Evolutionary conservation across 2,113 vertebrate species (phyloP).

Genomic region (Tilapia sparmanii): DNA sequence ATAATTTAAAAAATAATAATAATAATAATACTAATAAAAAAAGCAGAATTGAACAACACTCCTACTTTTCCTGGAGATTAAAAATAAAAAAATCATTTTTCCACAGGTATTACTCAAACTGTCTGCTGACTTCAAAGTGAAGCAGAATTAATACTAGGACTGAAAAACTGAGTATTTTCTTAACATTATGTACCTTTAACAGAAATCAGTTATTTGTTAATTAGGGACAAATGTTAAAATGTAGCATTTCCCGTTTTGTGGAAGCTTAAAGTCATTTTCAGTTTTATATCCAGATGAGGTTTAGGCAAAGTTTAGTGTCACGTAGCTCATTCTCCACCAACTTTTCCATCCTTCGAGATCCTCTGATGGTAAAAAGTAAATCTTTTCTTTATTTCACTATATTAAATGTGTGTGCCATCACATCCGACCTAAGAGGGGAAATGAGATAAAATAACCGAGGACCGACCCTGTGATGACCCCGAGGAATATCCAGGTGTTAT

Average conservation of each 20-base stretch:
- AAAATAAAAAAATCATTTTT: not conserved
- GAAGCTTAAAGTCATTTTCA: not conserved
- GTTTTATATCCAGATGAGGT: not conserved
- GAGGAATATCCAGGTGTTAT: slow-evolving; percentile 93
- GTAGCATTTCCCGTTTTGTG: not conserved
- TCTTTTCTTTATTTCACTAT: not conserved
- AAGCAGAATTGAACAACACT: not conserved
- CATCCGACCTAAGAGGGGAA: slow-evolving; percentile 71
- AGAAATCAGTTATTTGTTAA: not conserved
- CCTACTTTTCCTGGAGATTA: not conserved
- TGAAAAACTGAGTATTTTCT: not conserved
- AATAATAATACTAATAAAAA: not conserved
- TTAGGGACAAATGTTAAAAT: not conserved
- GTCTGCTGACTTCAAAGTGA: not conserved
- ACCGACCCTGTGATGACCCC: slow-evolving; percentile 78
- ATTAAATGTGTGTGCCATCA: not conserved
- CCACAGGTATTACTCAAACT: not conserved
- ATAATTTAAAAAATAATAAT: not conserved
- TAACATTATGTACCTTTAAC: not conserved
- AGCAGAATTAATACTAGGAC: not conserved
- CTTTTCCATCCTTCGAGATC: not conserved
- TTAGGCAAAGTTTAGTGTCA: not conserved
- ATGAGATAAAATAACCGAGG: slow-evolving; percentile 84
- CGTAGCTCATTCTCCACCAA: not conserved
- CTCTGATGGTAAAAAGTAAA: not conserved